Percentiles rank a stretch among this genome's conserved stretches.
Evolutionary conservation across 2,888 invertebrate genomes (phyloP).

Genomic region (Limnephilus marmoratus): DNA sequence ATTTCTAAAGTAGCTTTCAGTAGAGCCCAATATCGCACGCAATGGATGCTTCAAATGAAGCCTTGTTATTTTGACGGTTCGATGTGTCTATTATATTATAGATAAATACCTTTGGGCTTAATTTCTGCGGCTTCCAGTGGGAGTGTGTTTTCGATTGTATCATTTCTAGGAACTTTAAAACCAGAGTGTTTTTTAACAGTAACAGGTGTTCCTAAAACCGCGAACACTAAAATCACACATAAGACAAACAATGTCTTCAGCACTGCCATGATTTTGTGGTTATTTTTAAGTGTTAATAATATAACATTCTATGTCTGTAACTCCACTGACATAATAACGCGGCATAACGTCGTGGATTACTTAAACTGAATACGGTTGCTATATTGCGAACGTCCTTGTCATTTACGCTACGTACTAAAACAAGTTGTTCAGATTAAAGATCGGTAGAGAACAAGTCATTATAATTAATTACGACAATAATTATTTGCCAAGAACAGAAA

Average conservation of each 20-base stretch:
- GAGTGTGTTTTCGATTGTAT: background rate
- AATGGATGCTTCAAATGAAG: no score
- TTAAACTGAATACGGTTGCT: background rate
- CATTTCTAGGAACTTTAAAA: background rate
- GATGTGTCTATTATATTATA: background rate
- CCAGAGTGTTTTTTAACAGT: background rate
- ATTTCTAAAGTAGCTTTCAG: no score
- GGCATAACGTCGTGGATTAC: background rate
- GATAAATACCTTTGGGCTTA: background rate
- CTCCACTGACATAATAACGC: background rate
- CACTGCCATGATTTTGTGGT: background rate
- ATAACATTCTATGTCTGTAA: background rate
- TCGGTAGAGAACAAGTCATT: background rate
- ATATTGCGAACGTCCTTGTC: background rate
- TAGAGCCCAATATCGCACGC: no score
- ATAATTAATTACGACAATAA: background rate
- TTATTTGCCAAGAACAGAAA: no score
- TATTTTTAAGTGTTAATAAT: background rate
- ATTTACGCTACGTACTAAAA: background rate
- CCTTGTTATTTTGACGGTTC: no score
- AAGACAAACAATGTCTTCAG: background rate
- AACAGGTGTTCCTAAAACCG: conserved; percentile 19
- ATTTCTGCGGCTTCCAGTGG: background rate
- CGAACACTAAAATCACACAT: background rate
- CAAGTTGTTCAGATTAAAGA: background rate